phyloP scores from a whole-genome alignment of 2,113 vertebrate genomes.

The Ellobius talpinus region DNA sequence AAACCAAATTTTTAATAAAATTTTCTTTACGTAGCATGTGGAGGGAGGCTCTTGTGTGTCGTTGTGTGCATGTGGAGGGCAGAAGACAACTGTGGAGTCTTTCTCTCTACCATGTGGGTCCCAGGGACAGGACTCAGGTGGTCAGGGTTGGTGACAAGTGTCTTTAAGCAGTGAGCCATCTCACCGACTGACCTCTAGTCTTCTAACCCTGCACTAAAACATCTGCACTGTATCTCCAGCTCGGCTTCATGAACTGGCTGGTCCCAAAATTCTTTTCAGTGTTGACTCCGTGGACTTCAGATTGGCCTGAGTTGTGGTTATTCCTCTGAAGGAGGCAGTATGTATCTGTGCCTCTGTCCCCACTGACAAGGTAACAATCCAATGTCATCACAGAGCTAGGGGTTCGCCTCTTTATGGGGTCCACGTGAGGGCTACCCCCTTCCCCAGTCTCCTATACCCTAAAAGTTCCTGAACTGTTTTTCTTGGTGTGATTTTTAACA shows the following conservation, averaged over 20 bases:
- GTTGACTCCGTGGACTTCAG: not conserved
- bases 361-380: not conserved
- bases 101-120: not conserved
- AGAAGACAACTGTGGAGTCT: too few species aligned
- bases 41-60: not conserved
- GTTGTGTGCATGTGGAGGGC: not conserved
- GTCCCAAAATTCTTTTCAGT: not conserved
- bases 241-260: not conserved
- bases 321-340: not conserved
- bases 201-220: not conserved
- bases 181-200: not conserved
- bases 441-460: not conserved
- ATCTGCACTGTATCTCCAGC: not conserved
- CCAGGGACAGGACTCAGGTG: not conserved
- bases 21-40: not conserved
- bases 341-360: not conserved
- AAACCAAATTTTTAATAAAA: not conserved
- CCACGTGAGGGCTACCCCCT: not conserved
- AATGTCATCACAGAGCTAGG: not conserved
- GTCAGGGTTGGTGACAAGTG: not conserved
- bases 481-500: not conserved
- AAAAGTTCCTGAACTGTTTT: not conserved
- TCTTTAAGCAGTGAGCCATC: not conserved
- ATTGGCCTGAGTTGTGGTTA: not conserved
- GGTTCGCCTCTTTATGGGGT: not conserved